Conservation (phyloP, 1,140 invertebrate genomes). For the Dinothrombium tinctorium region DNA sequence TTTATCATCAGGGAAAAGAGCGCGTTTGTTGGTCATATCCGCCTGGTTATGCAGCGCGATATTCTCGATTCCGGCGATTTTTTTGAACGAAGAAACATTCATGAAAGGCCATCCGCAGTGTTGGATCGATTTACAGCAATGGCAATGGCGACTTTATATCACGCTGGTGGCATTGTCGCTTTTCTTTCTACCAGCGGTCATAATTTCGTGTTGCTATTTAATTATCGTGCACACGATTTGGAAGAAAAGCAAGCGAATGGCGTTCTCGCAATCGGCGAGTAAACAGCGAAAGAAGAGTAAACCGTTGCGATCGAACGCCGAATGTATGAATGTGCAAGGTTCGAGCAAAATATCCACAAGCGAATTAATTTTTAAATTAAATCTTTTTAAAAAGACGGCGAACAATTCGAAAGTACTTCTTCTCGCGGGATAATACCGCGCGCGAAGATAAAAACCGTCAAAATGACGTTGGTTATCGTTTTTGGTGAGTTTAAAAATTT, state of each 20-base stretch:
- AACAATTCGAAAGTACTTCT: no score
- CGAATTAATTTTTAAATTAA: no score
- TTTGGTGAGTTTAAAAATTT: constrained; percentile 37
- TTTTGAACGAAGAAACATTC: constrained; percentile 49
- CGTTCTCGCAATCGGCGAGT: no score
- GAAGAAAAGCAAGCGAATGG: constrained; percentile 33
- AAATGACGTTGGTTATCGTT: constrained; percentile 89
- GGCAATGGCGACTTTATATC: constrained; percentile 64
- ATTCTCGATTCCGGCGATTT: constrained; percentile 56
- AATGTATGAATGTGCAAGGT: no score
- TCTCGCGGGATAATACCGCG: constrained; percentile 53
- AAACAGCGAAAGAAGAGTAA: no score
- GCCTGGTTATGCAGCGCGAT: constrained; percentile 57
- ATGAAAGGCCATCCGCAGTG: constrained; percentile 42
- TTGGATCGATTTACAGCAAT: constrained; percentile 57
- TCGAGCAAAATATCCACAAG: no score
- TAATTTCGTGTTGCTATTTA: constrained; percentile 69
- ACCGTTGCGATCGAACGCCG: no score
- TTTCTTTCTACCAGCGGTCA: constrained; percentile 63
- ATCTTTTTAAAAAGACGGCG: no score
- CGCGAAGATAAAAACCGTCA: constrained; percentile 86
- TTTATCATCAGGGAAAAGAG: constrained; percentile 64
- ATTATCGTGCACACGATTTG: constrained; percentile 80
- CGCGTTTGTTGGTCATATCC: constrained; percentile 42
- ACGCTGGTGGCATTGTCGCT: constrained; percentile 51